Evolutionary conservation across 2,113 vertebrate species (phyloP).

Genomic region (human): GRCh38 chr6:150445501-150446000

Average conservation of each 20-base stretch:
- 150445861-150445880: neutral
- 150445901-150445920: neutral
- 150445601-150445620: neutral
- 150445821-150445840: neutral
- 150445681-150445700: neutral
- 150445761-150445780: neutral
- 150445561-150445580: neutral
- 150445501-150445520: neutral
- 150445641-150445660: neutral
- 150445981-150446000: neutral
- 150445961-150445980: neutral
- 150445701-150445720: neutral
- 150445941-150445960: neutral
- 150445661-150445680: neutral
- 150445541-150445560: neutral
- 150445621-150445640: neutral
- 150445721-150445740: neutral
- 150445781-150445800: neutral
- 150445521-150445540: neutral
- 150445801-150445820: neutral
- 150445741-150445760: neutral
- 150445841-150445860: neutral
- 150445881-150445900: neutral
- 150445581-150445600: neutral
- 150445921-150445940: neutral